These are phyloP conservation scores for Ferrisia virgata DNA, from an alignment of 2,888 invertebrate species.

Conservation along the genomic window DNA sequence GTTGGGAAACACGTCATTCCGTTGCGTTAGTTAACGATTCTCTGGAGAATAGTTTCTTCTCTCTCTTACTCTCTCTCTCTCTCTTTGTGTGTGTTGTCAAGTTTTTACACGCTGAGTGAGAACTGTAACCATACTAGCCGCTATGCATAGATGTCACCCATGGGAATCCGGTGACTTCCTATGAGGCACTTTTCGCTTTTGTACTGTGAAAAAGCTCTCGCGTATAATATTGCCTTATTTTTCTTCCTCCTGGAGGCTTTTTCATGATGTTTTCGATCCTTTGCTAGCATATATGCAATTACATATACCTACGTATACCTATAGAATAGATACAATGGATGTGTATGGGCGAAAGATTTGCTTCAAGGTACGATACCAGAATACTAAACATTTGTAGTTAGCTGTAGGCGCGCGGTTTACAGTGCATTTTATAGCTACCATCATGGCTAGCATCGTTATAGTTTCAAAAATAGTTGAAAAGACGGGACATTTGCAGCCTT, in stretches of 20 bases:
- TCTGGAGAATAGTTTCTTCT: neutral
- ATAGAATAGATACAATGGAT: too few species aligned
- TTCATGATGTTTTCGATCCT: neutral
- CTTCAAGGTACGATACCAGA: neutral
- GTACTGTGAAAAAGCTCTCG: neutral
- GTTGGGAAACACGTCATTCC: slow-evolving; percentile 42
- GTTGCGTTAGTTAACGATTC: slow-evolving; percentile 44
- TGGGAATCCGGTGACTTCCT: slow-evolving; percentile 36
- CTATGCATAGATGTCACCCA: slow-evolving; percentile 35
- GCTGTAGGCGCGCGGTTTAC: neutral
- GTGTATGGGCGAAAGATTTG: neutral
- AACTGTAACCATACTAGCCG: slow-evolving; percentile 12
- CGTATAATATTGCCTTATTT: neutral
- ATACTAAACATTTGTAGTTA: neutral
- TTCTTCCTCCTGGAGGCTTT: neutral
- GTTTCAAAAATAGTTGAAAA: too few species aligned
- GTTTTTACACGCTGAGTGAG: neutral
- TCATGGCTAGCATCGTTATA: too few species aligned
- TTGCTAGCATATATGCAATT: neutral
- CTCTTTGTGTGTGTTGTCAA: neutral
- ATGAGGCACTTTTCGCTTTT: slow-evolving; percentile 44
- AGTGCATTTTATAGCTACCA: too few species aligned
- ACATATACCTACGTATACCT: too few species aligned
- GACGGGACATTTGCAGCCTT: too few species aligned
- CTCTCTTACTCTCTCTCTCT: too few species aligned